Conservation (phyloP, 2,113 vertebrate genomes). For the Psittacara wagleri region DNA sequence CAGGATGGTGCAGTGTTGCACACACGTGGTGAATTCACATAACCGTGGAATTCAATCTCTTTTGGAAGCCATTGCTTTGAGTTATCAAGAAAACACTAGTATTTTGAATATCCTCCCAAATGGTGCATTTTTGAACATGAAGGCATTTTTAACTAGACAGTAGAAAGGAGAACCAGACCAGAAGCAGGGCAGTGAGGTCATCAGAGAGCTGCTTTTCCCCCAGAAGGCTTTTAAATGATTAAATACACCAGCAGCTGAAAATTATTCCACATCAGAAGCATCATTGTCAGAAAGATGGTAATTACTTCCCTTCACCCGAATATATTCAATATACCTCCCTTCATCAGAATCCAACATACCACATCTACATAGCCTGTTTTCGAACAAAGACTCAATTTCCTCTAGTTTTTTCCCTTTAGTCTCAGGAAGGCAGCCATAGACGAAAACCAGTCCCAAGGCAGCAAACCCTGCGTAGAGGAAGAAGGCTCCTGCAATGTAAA, state of each 20-base stretch:
- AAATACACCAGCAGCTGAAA: slow-evolving; percentile 63
- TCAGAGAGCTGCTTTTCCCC: slow-evolving; percentile 65
- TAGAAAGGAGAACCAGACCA: slow-evolving; percentile 75
- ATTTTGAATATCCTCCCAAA: slow-evolving; percentile 49
- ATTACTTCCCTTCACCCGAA: slow-evolving; percentile 98
- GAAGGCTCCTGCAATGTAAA: slow-evolving; percentile 86
- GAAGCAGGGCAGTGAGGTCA: slow-evolving; percentile 77
- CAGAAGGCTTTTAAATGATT: slow-evolving; percentile 73
- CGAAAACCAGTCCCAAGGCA: slow-evolving; percentile 86
- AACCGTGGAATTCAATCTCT: not conserved
- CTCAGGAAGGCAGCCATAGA: slow-evolving; percentile 95
- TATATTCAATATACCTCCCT: slow-evolving; percentile 95
- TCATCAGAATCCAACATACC: slow-evolving; percentile 92
- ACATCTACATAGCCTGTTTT: slow-evolving; percentile 91
- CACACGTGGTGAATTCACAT: not conserved
- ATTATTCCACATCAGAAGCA: slow-evolving; percentile 93
- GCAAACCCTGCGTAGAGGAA: slow-evolving; percentile 94
- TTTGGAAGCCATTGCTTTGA: slow-evolving; percentile 50
- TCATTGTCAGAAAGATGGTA: slow-evolving; percentile 99
- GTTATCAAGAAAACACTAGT: slow-evolving; percentile 50
- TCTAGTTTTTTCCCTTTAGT: slow-evolving; percentile 94
- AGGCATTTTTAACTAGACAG: slow-evolving; percentile 63
- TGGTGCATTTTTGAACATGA: slow-evolving; percentile 58
- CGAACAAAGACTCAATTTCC: slow-evolving; percentile 95
- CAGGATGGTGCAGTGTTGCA: not conserved